Evolutionary conservation across 2,888 invertebrate genomes (phyloP), one percentile per base, ranked within the genome.

Genomic region (Eilema griseolum): DNA sequence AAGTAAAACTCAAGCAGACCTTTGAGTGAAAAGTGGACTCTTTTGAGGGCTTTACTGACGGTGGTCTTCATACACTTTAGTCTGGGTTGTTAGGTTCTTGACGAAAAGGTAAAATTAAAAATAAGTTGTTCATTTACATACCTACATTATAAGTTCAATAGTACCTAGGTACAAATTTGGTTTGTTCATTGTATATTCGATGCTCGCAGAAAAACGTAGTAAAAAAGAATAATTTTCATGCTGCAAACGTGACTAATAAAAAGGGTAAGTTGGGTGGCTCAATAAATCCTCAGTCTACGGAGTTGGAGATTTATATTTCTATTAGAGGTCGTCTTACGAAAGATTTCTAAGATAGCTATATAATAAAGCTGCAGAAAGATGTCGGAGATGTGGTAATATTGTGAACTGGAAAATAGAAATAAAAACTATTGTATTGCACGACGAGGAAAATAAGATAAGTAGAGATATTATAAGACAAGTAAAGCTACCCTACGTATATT

Each of bases 241-340:
- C 89, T 86, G 84, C 85, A 89, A 88, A 91, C 92, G 92, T 92
- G 92, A 92, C 91, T 91, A 90, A 90, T 92, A 92, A 91, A 92
- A 91, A 89, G 89, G 90, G 89, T 87, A 88, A 88, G 87, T 85
- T 78, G 85, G 88, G 85, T 85, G 81, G 86, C 86, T 88, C 88
- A 84, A 92, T 93, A 92, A 92, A 93, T 93, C 87, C 86, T 83
- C 81, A 78, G 85, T 83, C 86, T 86, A 83, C 84, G 82, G 86
- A 86, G 83, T 87, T 85, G 82, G 83, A 91, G 91, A 93, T 92
- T 92, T 93, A 92, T 92, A 90, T 92, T 92, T 93, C 91, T 92
- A 90, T 92, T 92, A 92, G 82, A 81, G 80, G 71, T 83, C 81
- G 84, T 83, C 82, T 82, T 79, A 80, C 80, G 75, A 76, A 85